Percentiles rank a stretch among this genome's conserved stretches.
Evolutionary conservation across 1,140 invertebrate species (phyloP).

Genomic region (Augochlora pura): DNA sequence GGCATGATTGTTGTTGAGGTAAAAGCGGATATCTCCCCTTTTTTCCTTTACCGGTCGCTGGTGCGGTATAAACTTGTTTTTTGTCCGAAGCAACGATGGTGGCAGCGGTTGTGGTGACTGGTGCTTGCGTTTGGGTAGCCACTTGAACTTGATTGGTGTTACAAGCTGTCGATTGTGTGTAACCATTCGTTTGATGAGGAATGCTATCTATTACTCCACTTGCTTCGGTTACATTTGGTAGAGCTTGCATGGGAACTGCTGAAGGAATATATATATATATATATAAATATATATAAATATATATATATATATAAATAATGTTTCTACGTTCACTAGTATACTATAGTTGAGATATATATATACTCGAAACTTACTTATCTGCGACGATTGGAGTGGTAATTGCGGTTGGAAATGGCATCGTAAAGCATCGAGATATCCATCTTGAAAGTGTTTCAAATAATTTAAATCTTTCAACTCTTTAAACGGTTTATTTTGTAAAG

Average conservation of each 20-base stretch:
- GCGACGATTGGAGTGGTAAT: conserved; percentile 72
- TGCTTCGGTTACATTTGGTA: conserved; percentile 63
- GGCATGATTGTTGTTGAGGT: conserved; percentile 73
- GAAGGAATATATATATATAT: neutral
- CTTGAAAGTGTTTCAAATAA: conserved; percentile 66
- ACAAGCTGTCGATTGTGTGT: conserved; percentile 66
- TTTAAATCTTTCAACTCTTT: conserved; percentile 64
- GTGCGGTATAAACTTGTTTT: conserved; percentile 75
- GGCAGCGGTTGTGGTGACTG: conserved; percentile 71
- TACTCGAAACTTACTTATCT: conserved; percentile 67
- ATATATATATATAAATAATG: no score
- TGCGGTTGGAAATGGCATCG: conserved; percentile 66
- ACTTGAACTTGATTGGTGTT: conserved; percentile 82
- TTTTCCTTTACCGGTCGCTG: conserved; percentile 72
- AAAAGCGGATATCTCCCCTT: conserved; percentile 77
- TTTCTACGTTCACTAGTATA: no score
- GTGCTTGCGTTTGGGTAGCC: conserved; percentile 82
- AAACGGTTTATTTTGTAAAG: conserved; percentile 65
- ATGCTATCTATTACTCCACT: conserved; percentile 64
- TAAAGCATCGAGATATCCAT: conserved; percentile 78
- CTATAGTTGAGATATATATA: no score
- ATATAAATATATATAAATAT: neutral
- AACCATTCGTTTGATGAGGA: conserved; percentile 64
- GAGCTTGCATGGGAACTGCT: conserved; percentile 73
- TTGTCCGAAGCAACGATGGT: conserved; percentile 70